Conservation (phyloP, 1,140 invertebrate species). For the Halotydeus destructor region DNA sequence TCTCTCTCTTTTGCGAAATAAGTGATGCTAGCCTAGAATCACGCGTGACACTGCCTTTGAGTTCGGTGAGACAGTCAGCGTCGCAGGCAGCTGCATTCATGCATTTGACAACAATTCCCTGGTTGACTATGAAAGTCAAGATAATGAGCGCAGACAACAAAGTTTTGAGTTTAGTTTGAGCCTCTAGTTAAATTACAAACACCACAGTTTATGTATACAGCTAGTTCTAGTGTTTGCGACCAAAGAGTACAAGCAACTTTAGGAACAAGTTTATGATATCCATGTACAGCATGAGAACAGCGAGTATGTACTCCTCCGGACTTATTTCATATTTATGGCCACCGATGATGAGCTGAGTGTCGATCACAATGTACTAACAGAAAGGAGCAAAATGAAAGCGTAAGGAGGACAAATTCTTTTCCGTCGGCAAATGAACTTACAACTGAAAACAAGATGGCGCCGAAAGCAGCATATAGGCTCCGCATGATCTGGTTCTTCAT, state of each 20-base stretch:
- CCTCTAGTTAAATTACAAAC: too few species aligned
- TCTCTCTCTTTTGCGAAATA: conserved; percentile 98
- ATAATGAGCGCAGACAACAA: too few species aligned
- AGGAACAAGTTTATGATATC: conserved; percentile 42
- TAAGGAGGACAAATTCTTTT: not conserved
- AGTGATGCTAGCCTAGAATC: conserved; percentile 93
- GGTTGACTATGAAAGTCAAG: too few species aligned
- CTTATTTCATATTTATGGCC: conserved; percentile 36
- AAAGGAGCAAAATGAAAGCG: conserved; percentile 9
- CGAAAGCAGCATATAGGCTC: conserved; percentile 28
- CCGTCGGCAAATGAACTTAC: too few species aligned
- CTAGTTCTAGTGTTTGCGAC: too few species aligned
- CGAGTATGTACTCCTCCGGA: conserved; percentile 41
- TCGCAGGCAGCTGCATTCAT: too few species aligned
- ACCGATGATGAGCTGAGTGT: conserved; percentile 44
- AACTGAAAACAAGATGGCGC: conserved; percentile 20
- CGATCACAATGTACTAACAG: conserved; percentile 37
- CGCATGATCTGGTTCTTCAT: conserved; percentile 20
- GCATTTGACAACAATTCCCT: too few species aligned
- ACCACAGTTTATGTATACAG: too few species aligned
- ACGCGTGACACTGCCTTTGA: conserved; percentile 87
- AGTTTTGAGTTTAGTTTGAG: too few species aligned
- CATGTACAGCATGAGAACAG: conserved; percentile 37
- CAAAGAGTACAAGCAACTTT: conserved; percentile 33
- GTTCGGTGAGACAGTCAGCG: conserved; percentile 25